A percentile compares a stretch with the other conserved stretches of the same genome.
Conservation (phyloP, 64 coral and sea anemone species). For the Dendronephthya gigantea region DNA sequence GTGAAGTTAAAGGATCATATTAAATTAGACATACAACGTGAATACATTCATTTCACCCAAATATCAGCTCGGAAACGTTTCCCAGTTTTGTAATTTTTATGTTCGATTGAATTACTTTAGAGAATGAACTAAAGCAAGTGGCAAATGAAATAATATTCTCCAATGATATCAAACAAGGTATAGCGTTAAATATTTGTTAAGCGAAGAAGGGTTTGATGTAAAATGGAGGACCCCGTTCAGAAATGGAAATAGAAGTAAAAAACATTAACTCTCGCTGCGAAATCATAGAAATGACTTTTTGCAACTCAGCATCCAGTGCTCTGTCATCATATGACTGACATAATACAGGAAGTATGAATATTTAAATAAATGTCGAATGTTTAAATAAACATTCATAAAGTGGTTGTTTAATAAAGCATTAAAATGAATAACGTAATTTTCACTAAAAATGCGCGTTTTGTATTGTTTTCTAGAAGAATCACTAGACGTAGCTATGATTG, state of each 20-base stretch:
- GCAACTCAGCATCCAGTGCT: not conserved
- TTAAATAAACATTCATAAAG: too few relatives aligned
- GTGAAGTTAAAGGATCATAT: too few relatives aligned
- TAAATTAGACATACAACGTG: too few relatives aligned
- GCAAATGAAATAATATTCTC: conserved; percentile 99
- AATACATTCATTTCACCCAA: not conserved
- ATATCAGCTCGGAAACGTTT: not conserved
- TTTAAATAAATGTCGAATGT: not conserved
- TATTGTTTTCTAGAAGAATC: not conserved
- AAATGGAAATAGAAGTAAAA: too few relatives aligned
- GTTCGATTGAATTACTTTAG: conserved; percentile 41
- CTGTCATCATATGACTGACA: not conserved
- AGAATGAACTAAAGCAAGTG: conserved; percentile 98
- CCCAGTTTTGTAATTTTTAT: not conserved
- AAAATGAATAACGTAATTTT: not conserved
- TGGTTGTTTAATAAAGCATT: too few relatives aligned
- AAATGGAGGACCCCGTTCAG: not conserved
- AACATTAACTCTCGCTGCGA: too few relatives aligned
- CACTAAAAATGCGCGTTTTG: not conserved
- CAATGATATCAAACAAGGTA: conserved; percentile 37
- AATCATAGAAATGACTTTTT: too few relatives aligned
- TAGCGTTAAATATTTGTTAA: not conserved
- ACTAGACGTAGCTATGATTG: conserved; percentile 65
- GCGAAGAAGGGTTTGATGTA: not conserved
- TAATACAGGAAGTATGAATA: not conserved